Percentiles rank a stretch among this genome's conserved stretches.
phyloP scores from a whole-genome alignment of 2,888 invertebrate species.

The Phalangium opilio region DNA sequence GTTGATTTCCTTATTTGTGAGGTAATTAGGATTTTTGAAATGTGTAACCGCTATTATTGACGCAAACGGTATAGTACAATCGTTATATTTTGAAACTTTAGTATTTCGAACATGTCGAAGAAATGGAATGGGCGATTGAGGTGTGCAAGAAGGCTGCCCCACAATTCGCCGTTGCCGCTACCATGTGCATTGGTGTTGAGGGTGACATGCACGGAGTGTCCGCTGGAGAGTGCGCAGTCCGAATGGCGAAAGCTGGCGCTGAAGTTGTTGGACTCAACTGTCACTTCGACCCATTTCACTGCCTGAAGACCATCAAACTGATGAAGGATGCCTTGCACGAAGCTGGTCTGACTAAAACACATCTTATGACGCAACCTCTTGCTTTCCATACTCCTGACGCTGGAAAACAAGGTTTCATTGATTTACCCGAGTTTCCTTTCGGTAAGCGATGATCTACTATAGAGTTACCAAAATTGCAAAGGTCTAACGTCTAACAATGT shows the following conservation, averaged over 20 bases:
- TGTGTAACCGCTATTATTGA: too few species aligned
- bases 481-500: background rate
- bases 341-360: slow-evolving; percentile 24
- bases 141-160: slow-evolving; percentile 24
- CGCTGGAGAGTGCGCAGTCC: slow-evolving; percentile 30
- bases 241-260: slow-evolving; percentile 31
- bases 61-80: too few species aligned
- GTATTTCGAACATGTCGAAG: slow-evolving; percentile 33
- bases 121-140: slow-evolving; percentile 33
- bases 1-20: slow-evolving; percentile 32
- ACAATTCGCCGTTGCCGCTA: slow-evolving; percentile 29
- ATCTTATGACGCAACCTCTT: slow-evolving; percentile 30
- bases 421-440: slow-evolving; percentile 34
- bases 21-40: too few species aligned
- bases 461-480: too few species aligned
- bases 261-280: slow-evolving; percentile 32
- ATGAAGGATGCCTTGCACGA: slow-evolving; percentile 30
- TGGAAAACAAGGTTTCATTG: slow-evolving; percentile 32
- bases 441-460: slow-evolving; percentile 26
- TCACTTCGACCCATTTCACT: slow-evolving; percentile 30
- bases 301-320: slow-evolving; percentile 24
- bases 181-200: slow-evolving; percentile 33
- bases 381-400: slow-evolving; percentile 30
- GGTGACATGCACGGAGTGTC: slow-evolving; percentile 30
- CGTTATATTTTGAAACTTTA: slow-evolving; percentile 14